Evolutionary conservation across 2,888 invertebrate genomes (phyloP).

Genomic region (Oegoconia quadripuncta): DNA sequence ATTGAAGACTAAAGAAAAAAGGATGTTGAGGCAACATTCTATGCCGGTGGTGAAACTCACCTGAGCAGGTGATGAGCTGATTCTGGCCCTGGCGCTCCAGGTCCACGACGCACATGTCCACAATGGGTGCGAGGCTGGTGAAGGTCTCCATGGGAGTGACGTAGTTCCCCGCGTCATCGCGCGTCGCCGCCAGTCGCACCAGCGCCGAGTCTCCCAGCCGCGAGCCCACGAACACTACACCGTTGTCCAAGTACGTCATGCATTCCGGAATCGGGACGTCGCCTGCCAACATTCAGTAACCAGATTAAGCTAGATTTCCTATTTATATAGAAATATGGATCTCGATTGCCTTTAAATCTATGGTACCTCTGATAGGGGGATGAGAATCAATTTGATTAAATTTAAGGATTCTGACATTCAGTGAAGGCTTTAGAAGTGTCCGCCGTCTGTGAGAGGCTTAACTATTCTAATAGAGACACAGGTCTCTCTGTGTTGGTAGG

Average conservation of each 20-base stretch:
- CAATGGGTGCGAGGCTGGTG: constrained; percentile 97
- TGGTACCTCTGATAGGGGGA: too few relatives aligned
- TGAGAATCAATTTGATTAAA: too few relatives aligned
- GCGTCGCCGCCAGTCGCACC: constrained; percentile 90
- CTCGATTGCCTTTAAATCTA: not conserved
- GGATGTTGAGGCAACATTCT: too few relatives aligned
- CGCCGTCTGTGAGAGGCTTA: too few relatives aligned
- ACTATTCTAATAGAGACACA: too few relatives aligned
- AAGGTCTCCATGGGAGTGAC: constrained; percentile 97
- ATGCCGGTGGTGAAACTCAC: constrained; percentile 40
- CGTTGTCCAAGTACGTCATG: constrained; percentile 98
- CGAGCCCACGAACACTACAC: constrained; percentile 97
- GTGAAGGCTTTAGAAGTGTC: too few relatives aligned
- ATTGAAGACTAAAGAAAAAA: too few relatives aligned
- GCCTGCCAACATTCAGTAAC: constrained; percentile 56
- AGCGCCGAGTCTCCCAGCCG: constrained; percentile 98
- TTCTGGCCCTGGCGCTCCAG: constrained; percentile 98
- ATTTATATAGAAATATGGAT: not conserved
- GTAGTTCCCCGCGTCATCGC: constrained; percentile 92
- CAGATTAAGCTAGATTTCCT: not conserved
- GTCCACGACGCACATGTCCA: constrained; percentile 99
- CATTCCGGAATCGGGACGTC: constrained; percentile 97
- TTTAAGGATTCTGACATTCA: too few relatives aligned
- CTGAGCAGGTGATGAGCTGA: constrained; percentile 98
- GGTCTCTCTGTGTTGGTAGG: too few relatives aligned